Evolutionary conservation across 1,140 invertebrate genomes (phyloP).

Genomic region (Muscidifurax raptorellus): DNA sequence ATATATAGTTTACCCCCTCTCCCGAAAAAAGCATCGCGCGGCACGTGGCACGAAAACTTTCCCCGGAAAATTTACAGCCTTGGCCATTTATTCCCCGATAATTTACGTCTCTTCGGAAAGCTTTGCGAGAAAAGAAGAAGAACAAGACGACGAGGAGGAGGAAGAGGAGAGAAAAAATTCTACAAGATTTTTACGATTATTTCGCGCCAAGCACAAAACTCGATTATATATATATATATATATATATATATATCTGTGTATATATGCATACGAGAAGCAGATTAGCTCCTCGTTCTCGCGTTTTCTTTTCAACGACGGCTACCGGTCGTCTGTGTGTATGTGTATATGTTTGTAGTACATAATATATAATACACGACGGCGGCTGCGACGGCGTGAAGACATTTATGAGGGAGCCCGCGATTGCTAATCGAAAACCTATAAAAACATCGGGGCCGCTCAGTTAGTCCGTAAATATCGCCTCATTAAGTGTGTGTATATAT

Average conservation of each 20-base stretch:
- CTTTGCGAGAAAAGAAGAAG: neutral
- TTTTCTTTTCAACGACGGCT: neutral
- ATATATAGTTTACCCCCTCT: neutral
- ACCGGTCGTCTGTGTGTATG: neutral
- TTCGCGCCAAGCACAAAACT: neutral
- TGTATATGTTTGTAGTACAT: no score
- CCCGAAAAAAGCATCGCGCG: constrained; percentile 15
- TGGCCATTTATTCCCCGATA: constrained; percentile 10
- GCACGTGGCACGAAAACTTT: neutral
- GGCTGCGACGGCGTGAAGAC: neutral
- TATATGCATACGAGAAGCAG: neutral
- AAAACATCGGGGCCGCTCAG: constrained; percentile 13
- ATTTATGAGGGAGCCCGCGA: neutral
- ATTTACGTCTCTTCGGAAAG: neutral
- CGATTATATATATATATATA: neutral
- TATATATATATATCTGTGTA: no score
- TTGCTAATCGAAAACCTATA: constrained; percentile 9
- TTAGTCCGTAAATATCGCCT: constrained; percentile 15
- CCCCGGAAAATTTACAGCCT: neutral
- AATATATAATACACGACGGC: neutral
- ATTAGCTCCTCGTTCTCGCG: neutral
- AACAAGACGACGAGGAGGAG: neutral
- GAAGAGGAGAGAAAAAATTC: neutral
- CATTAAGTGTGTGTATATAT: neutral
- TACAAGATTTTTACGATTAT: neutral